Percentiles rank a stretch among this genome's conserved stretches.
Evolutionary conservation across 2,888 invertebrate species (phyloP).

Genomic region (Cybosia mesomella): DNA sequence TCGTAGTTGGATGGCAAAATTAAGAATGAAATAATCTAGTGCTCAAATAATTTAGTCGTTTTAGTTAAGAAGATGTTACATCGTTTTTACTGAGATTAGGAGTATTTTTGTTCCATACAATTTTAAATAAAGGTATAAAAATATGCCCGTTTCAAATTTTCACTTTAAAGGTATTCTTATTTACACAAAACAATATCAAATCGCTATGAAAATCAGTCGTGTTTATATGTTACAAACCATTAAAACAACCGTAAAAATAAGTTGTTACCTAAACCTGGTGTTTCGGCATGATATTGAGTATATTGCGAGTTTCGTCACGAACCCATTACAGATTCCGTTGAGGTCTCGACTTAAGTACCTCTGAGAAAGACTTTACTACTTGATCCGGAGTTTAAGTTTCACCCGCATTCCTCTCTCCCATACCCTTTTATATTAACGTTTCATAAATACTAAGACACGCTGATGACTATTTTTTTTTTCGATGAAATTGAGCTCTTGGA

Average conservation of each 20-base stretch:
- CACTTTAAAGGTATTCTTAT: not conserved
- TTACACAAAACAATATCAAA: slow-evolving; percentile 4
- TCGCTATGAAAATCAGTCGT: not conserved
- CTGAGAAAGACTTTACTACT: slow-evolving; percentile 67
- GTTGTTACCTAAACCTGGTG: slow-evolving; percentile 38
- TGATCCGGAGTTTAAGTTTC: slow-evolving; percentile 67
- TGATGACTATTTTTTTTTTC: not conserved
- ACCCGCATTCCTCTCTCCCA: slow-evolving; percentile 37
- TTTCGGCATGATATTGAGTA: slow-evolving; percentile 52
- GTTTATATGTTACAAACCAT: slow-evolving; percentile 5
- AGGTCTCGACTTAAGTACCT: slow-evolving; percentile 75
- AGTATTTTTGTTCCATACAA: too few species aligned
- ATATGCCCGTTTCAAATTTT: not conserved
- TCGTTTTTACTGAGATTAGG: too few species aligned
- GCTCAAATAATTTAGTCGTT: too few species aligned
- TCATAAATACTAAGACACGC: slow-evolving; percentile 34
- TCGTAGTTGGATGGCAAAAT: too few species aligned
- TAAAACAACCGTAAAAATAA: slow-evolving; percentile 35
- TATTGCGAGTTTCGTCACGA: slow-evolving; percentile 76
- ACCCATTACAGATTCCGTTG: slow-evolving; percentile 73
- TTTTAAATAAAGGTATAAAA: too few species aligned
- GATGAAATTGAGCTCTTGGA: not conserved
- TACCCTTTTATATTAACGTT: slow-evolving; percentile 36
- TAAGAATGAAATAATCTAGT: too few species aligned
- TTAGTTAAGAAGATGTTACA: too few species aligned